A percentile compares a stretch with the other conserved stretches of the same genome.
These are phyloP conservation scores for Lordiphosa collinella DNA, from an alignment of 1,140 invertebrate genomes.

Conservation along the genomic window DNA sequence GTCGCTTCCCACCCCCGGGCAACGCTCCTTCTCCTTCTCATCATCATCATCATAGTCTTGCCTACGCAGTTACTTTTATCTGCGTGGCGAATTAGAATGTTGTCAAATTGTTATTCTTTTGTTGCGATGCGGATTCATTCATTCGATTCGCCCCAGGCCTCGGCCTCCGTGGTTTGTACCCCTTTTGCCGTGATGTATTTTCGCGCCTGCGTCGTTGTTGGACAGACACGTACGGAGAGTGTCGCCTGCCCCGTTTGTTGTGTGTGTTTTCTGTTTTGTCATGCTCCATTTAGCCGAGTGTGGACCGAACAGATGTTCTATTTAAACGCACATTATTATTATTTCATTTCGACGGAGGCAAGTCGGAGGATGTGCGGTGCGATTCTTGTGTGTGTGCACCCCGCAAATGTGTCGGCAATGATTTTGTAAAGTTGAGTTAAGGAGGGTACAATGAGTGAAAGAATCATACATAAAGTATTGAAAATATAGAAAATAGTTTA, in stretches of 20 bases:
- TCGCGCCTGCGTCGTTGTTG: conserved; percentile 39
- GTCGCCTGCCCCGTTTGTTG: conserved; percentile 14
- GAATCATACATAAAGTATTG: no score
- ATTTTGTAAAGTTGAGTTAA: neutral
- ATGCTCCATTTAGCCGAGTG: conserved; percentile 80
- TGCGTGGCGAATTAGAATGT: conserved; percentile 78
- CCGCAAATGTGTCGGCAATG: conserved; percentile 14
- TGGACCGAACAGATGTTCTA: conserved; percentile 79
- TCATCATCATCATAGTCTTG: neutral
- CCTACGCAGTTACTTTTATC: conserved; percentile 69
- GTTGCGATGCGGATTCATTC: conserved; percentile 76
- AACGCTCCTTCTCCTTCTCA: neutral
- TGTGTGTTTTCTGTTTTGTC: conserved; percentile 78
- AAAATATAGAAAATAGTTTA: no score
- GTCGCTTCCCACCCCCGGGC: conserved; percentile 15
- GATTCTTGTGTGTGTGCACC: conserved; percentile 36
- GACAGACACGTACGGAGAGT: conserved; percentile 6
- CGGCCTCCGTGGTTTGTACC: conserved; percentile 8
- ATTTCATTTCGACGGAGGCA: conserved; percentile 72
- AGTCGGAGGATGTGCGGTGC: conserved; percentile 37
- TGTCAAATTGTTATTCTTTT: conserved; percentile 79
- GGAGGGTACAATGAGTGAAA: no score
- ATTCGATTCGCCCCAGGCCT: conserved; percentile 57
- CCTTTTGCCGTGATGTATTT: conserved; percentile 12
- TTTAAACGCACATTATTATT: conserved; percentile 79